Evolutionary conservation across 2,888 invertebrate species (phyloP), one percentile per base, ranked within the genome.

Genomic region (Dolichomitus sp.): DNA sequence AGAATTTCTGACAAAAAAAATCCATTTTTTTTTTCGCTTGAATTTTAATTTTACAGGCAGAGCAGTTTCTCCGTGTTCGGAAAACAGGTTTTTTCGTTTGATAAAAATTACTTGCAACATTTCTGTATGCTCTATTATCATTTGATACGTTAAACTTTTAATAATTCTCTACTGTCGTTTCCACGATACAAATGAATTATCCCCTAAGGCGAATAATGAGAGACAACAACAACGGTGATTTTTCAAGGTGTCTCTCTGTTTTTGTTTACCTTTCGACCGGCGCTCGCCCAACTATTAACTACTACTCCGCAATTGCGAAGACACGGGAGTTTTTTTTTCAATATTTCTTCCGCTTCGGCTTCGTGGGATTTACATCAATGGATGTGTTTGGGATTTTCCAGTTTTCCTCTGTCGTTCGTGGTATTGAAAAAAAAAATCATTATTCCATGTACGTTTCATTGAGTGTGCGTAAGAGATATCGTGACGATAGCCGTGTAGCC

Each of bases 401-500:
- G 14, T 63, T 70, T 57, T 42, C 45, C 42, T 23, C 5, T 52
- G 37, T 4, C 19, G 30, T 57, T 33, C 33, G n/a, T 33, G 7
- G 33, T 7, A 30, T 5, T 3, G 17, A 17, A 17, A 57, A 12
- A 12, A 33, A 42, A 65, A 50, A 72, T 65, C 23, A 30, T 61
- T 50, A 59, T 19, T 59, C 48, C 23, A 45, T 17, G 42, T 45
- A 14, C 30, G 52, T 52, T 52, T 12, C 48, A 12, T 19, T 63
- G 72, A 42, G 7, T 11, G 1, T 33, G n/a, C 6, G 23, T 23
- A 12, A 50, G 23, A 33, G 12, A 48, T 30, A n/a, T 23, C 50
- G 23, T 12, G 65, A 54, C 33, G 72, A 73, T 73, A 73, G 63
- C 69, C 30, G 66, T 73, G 30, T 74, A 14, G 68, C 74, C 69